A percentile compares a stretch with the other conserved stretches of the same genome.
phyloP scores from a whole-genome alignment of 2,113 vertebrate genomes.

The Carollia perspicillata region DNA sequence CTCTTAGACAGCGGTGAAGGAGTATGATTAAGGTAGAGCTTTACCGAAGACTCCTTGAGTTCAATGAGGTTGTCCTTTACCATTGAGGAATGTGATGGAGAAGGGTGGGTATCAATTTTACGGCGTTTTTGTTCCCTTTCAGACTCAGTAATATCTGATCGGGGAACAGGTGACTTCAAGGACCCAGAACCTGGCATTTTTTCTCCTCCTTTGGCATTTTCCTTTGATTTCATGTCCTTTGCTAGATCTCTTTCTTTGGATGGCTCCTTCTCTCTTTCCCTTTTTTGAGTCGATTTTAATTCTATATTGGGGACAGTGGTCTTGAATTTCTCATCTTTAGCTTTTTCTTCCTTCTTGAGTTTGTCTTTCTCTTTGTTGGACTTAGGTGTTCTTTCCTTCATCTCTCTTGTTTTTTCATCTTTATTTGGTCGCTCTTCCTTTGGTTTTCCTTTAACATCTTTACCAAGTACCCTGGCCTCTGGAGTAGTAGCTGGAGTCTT shows the following conservation, averaged over 20 bases:
- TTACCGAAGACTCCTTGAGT: constrained; percentile 97
- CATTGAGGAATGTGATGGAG: constrained; percentile 98
- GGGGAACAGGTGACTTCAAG: constrained; percentile 96
- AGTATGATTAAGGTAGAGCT: constrained; percentile 94
- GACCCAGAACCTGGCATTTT: constrained; percentile 87
- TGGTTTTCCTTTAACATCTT: constrained; percentile 91
- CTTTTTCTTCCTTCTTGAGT: constrained; percentile 94
- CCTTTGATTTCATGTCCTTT: constrained; percentile 97
- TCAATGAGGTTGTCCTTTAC: constrained; percentile 99
- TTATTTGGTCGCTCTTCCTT: constrained; percentile 89
- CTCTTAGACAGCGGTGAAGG: constrained; percentile 89
- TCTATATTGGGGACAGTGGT: constrained; percentile 84
- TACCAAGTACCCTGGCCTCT: constrained; percentile 89
- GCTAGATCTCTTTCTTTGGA: constrained; percentile 92
- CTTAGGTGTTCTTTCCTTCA: constrained; percentile 96
- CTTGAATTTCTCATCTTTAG: constrained; percentile 91
- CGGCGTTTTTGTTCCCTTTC: constrained; percentile 99
- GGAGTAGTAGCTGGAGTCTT: constrained; percentile 91
- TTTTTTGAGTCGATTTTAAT: constrained; percentile 87
- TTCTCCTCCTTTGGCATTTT: constrained; percentile 94
- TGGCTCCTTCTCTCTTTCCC: constrained; percentile 90
- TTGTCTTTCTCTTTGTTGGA: constrained; percentile 94
- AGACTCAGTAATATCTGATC: constrained; percentile 91
- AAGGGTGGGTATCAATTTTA: constrained; percentile 98
- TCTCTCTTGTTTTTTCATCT: constrained; percentile 90